Conservation (phyloP, 2,113 vertebrate genomes). For the Equus przewalskii region DNA sequence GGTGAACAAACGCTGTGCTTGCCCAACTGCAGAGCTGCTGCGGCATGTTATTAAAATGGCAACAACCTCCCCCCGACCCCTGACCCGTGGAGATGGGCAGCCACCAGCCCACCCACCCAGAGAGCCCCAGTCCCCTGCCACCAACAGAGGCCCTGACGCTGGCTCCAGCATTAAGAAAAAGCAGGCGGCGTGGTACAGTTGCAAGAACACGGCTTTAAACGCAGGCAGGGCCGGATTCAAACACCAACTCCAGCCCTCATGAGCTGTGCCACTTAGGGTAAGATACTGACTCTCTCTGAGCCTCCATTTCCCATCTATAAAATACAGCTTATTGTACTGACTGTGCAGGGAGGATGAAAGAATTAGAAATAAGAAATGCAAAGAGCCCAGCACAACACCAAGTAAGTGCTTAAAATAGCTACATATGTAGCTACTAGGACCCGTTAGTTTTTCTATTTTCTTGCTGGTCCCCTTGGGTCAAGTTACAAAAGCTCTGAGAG, state of each 20-base stretch:
- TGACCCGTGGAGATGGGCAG: neutral
- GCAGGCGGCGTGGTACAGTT: accelerated
- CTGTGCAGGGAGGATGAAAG: neutral
- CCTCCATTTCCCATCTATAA: neutral
- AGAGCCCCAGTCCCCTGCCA: neutral
- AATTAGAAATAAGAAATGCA: neutral
- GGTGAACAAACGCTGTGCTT: constrained; percentile 52
- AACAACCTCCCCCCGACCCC: constrained; percentile 28
- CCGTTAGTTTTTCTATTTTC: neutral
- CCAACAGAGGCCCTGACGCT: neutral
- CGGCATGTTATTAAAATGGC: neutral
- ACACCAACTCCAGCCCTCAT: neutral
- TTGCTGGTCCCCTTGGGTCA: neutral
- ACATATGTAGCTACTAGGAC: too few species aligned
- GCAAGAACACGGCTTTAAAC: neutral
- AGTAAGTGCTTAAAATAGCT: neutral
- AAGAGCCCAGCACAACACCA: neutral
- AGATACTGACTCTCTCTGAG: neutral
- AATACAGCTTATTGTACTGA: neutral
- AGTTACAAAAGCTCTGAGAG: neutral
- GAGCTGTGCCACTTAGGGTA: neutral
- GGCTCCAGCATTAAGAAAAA: neutral
- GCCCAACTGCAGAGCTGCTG: neutral
- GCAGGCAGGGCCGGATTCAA: neutral
- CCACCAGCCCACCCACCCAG: constrained; percentile 59